Evolutionary conservation across 2,888 invertebrate species (phyloP), one percentile per base, ranked within the genome.

Genomic region (Mylabris sibirica): DNA sequence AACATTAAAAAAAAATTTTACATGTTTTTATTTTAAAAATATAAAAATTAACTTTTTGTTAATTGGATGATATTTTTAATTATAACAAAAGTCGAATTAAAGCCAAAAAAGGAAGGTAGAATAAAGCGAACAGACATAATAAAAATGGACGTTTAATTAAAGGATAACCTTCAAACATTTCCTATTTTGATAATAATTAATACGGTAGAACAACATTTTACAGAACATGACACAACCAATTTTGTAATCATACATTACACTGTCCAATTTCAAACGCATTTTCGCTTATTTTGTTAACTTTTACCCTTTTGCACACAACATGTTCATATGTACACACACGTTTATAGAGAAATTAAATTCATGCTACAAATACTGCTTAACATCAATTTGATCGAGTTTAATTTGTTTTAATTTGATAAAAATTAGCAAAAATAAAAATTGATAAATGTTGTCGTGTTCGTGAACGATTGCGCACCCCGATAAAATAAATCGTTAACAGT

Each of bases 11-110:
- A 9, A 9, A 20, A 17, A 49, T 49, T 20, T 3, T 9, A 9
- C 20, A 20, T 59, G 66, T 63, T 67, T 70, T 66, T 67, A 61
- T 65, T 60, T 30, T 20, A 44, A 22, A 35, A 49, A 17, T 12
- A 8, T 12, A 8, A 6, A 67, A 62, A 70, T 35, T 35, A 11
- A 1, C 11, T 35, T 35, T 26, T 62, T 67, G 66, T 67, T 67
- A 67, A 64, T 62, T 44, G 12, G n/a, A 44, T 44, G n/a, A 44
- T 14, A 5, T 44, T 44, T n/a, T 17, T 44, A 6, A 44, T 44
- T 44, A 44, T 11, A 4, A 44, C n/a, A 5, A 38, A 11, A 38
- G 14, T 38, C 44, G n/a, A 44, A 44, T 44, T 44, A 5, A 44
- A 14, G 11, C n/a, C n/a, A 5, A 44, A 44, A 17, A n/a, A n/a